Evolutionary conservation across 2,797 vertebrate species (phyloP).

Genomic region (Microcaecilia unicolor): DNA sequence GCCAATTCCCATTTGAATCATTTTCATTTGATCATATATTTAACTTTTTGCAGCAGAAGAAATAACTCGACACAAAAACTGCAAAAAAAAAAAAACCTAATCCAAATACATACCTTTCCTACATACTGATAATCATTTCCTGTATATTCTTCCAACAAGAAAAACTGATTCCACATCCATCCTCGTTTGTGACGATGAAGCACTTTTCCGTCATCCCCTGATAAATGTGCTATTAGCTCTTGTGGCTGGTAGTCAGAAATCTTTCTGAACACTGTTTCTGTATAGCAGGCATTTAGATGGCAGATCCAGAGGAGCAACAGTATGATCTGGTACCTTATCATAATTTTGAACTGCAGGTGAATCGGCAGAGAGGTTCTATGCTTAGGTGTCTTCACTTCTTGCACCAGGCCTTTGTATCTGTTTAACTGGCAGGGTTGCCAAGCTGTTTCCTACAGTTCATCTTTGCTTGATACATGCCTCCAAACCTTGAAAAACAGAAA

Average conservation of each 20-base stretch:
- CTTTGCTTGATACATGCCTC: constrained; percentile 13
- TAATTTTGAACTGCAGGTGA: constrained; percentile 31
- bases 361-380: constrained; percentile 1
- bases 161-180: constrained; percentile 98
- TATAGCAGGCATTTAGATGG: constrained; percentile 36
- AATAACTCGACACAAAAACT: background rate
- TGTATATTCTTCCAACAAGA: constrained; percentile 87
- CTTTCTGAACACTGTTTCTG: constrained; percentile 68
- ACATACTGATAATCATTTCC: constrained; percentile 86
- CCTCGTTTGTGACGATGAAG: constrained; percentile 84
- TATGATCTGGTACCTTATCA: constrained; percentile 43
- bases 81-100: background rate
- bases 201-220: constrained; percentile 61
- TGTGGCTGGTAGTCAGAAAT: constrained; percentile 57
- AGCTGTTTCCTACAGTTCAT: constrained; percentile 28
- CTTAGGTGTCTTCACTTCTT: background rate
- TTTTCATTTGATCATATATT: too few species aligned
- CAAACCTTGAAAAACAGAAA: constrained; percentile 36
- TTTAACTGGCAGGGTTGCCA: constrained; percentile 19
- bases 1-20: background rate
- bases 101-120: constrained; percentile 70
- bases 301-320: constrained; percentile 52
- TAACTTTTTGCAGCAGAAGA: too few species aligned
- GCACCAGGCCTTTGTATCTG: constrained; percentile 4
- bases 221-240: constrained; percentile 27